phyloP scores from a whole-genome alignment of 2,888 invertebrate species.

The Linyphia triangularis region DNA sequence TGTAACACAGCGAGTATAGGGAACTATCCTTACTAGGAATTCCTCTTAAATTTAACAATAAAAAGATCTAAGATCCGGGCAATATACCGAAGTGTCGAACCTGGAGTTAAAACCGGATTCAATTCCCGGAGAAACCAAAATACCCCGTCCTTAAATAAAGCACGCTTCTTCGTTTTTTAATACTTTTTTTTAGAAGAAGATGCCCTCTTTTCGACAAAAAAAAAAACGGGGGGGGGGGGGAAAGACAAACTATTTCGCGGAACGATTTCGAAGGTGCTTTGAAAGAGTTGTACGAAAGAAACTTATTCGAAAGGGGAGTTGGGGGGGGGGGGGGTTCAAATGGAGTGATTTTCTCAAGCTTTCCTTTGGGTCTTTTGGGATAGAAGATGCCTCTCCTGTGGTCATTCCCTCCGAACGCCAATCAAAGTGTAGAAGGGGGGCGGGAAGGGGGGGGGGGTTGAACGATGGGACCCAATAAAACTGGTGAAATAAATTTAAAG shows the following conservation, averaged over 20 bases:
- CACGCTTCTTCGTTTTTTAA: too few relatives aligned
- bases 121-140: too few relatives aligned
- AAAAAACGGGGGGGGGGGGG: too few relatives aligned
- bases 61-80: too few relatives aligned
- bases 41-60: too few relatives aligned
- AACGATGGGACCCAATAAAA: not conserved
- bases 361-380: constrained; percentile 28
- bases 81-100: too few relatives aligned
- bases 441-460: not conserved
- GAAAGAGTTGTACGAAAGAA: constrained; percentile 7
- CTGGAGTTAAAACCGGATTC: too few relatives aligned
- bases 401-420: constrained; percentile 55
- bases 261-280: constrained; percentile 27
- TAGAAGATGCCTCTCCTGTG: constrained; percentile 27
- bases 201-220: too few relatives aligned
- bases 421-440: constrained; percentile 44
- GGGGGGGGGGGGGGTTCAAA: constrained; percentile 30
- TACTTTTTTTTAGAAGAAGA: too few relatives aligned
- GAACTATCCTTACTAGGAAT: too few relatives aligned
- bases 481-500: constrained; percentile 38
- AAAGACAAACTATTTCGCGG: constrained; percentile 23
- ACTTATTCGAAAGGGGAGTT: not conserved
- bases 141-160: too few relatives aligned
- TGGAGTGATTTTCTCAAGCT: constrained; percentile 58
- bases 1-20: too few relatives aligned